Evolutionary conservation across 2,113 vertebrate genomes (phyloP), one percentile per base, ranked within the genome.

Genomic region (Petaurus breviceps): DNA sequence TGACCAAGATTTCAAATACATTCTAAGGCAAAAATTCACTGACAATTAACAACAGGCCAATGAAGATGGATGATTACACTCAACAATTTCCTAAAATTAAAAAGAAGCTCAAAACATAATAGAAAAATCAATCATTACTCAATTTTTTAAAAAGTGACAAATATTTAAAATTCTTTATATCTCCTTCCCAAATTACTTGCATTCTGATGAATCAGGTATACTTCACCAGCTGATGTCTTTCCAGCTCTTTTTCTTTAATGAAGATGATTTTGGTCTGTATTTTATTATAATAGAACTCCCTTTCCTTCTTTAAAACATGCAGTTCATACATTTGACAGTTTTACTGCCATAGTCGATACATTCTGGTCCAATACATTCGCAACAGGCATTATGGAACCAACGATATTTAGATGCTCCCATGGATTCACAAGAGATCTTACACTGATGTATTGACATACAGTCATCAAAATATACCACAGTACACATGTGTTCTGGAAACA

Each of bases 351-450:
- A 99, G 98, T 99, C 99, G 57, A 99, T 99, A 92, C 99, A 99
- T 95, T 99, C 99, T 0, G 99, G 99, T 0, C 99, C 99, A 2
- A 99, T 99, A 95, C 99, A 99, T 98, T 99, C 99, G 14, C 99
- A 99, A 99, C 99, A 99, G 97, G 99, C 99, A 49, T 99, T 99
- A 98, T 99, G 99, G 97, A 99, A 99, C 99, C 99, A 99, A 94
- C 99, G 99, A 96, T 99, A 99, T 95, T 99, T 99, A 96, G 99
- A 99, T 8, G 99, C 99, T 49, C 99, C 99, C 99, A 99, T 99
- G 93, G 99, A 99, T 98, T 99, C 99, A 0, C 99, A 99, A 97
- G 99, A 99, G 96, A 99, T 99, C 98, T 99, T 99, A 98, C 99
- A 99, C 98, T 99, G 99, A 94, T 99, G 99, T 97, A 99, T 99